Evolutionary conservation across 2,888 invertebrate genomes (phyloP), one percentile per base, ranked within the genome.

Genomic region (Drosophila rellima): DNA sequence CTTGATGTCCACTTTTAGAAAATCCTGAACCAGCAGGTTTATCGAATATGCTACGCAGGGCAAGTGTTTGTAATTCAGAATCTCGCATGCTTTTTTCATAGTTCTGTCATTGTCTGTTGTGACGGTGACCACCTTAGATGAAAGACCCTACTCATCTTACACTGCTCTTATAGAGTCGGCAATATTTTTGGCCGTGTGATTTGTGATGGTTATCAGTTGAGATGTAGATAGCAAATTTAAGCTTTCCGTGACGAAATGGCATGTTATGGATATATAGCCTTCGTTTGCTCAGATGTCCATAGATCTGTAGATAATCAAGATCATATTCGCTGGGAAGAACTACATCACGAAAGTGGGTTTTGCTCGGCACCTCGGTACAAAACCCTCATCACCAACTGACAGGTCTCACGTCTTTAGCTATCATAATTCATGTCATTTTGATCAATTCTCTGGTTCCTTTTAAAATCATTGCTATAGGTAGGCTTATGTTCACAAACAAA

Each of bases 21-120:
- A 10, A n/a, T 60, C 48, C 31, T 66, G 60, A n/a, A 42, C 59
- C 7, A 55, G 40, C 7, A 47, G 40, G 33, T 42, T 60, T 31
- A 63, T 20, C 15, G 62, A 55, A 17, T 48, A 55, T 48, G 62
- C 37, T 20, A 54, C 42, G 17, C 62, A 62, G 23, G 54, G 62
- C 18, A 54, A 31, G 48, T 55, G 39, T 17, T 54, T 47, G 13
- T 48, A 33, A n/a, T 54, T 37, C n/a, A 63, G 40, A 29, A 51
- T 35, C 5, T 66, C 48, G 48, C 54, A 60, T 8, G 65, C 52
- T 35, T 60, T 60, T 23, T 61, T 45, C 29, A 29, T 45, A 26
- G 26, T 6, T 55, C 10, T 31, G 17, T 51, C 60, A 51, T 55
- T 66, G 37, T 60, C 50, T 2, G 60, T 55, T 47, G 48, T 50